Base-by-base conservation (phyloP, 92 coral and sea anemone genomes). In the Heteractis magnifica region DNA sequence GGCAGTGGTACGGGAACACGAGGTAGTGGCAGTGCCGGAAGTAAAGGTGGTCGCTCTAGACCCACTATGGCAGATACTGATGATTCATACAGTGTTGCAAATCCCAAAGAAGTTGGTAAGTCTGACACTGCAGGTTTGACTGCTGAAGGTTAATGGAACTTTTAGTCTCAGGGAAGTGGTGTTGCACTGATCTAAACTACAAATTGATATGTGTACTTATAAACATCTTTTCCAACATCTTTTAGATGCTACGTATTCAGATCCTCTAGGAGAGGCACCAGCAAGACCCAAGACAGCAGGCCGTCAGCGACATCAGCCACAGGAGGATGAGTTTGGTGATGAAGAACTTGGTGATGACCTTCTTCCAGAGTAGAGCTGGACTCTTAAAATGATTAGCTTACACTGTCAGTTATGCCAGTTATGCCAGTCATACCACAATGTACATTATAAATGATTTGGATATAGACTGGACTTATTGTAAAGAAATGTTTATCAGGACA, bases 201-300 rank as follows among this genome's bases (percentile, higher is more conserved):
- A 34, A 34, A 34, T 34, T 34, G 44, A 34, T 34, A 34, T 2
- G 3, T 0, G 44, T 34, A 34, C 44, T 34, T 34, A 34, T 34
- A 34, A 34, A 34, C 44, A 34, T 34, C 44, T 34, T 34, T 34
- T 34, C 3, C 44, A 34, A 1, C 44, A 34, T 4, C 58, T 53
- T 50, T 18, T 75, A 97, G 99, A 97, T 85, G 98, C 99, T 13
- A 94, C 99, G 13, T 97, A 97, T 83, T 88, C 98, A n/a, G 99
- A 97, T 65, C 99, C 99, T 21, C 90, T 97, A 55, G 99, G 99
- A 14, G 99, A 97, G 58, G 99, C 99, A 62, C 99, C 99, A 7
- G 97, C 95, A 59, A 86, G 99, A 74, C 99, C 99, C 51, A 97
- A 97, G 90, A 97, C 99, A 75, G 99, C 99, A 78, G 99, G 97